phyloP scores from a whole-genome alignment of 2,797 vertebrate genomes.

The Yasuhikotakia modesta region DNA sequence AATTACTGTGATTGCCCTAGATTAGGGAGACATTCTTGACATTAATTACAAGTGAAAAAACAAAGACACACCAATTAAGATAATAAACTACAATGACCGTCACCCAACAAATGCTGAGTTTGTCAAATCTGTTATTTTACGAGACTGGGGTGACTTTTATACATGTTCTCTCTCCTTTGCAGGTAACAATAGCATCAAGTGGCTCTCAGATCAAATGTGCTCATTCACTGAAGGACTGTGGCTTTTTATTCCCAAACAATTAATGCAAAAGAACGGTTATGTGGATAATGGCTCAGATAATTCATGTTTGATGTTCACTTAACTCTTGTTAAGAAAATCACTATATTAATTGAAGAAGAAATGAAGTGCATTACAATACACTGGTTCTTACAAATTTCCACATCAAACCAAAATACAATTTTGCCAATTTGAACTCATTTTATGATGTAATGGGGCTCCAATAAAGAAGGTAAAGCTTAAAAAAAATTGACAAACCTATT shows the following conservation, averaged over 20 bases:
- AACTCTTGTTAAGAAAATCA: not conserved
- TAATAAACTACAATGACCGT: constrained; percentile 72
- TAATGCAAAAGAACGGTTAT: not conserved
- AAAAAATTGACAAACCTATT: too few relatives aligned
- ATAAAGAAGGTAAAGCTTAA: too few relatives aligned
- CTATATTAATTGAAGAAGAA: not conserved
- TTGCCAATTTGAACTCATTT: too few relatives aligned
- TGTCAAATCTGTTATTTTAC: constrained; percentile 54
- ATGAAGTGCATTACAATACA: not conserved
- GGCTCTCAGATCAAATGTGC: constrained; percentile 77
- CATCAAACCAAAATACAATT: too few relatives aligned
- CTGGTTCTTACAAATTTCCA: too few relatives aligned
- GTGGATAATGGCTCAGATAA: constrained; percentile 5
- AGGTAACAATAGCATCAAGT: constrained; percentile 72
- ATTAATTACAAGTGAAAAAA: constrained; percentile 65
- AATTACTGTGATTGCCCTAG: constrained; percentile 72
- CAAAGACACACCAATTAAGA: constrained; percentile 71
- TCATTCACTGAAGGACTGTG: constrained; percentile 62
- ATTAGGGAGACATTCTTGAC: constrained; percentile 71
- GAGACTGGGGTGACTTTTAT: constrained; percentile 58
- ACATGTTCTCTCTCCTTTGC: constrained; percentile 71
- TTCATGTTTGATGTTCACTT: not conserved
- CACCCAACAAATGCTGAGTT: constrained; percentile 52
- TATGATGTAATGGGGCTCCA: too few relatives aligned
- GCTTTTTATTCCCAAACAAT: constrained; percentile 5